These are phyloP conservation scores for Polymixis flavicincta DNA, from an alignment of 2,888 invertebrate genomes.

Conservation along the genomic window DNA sequence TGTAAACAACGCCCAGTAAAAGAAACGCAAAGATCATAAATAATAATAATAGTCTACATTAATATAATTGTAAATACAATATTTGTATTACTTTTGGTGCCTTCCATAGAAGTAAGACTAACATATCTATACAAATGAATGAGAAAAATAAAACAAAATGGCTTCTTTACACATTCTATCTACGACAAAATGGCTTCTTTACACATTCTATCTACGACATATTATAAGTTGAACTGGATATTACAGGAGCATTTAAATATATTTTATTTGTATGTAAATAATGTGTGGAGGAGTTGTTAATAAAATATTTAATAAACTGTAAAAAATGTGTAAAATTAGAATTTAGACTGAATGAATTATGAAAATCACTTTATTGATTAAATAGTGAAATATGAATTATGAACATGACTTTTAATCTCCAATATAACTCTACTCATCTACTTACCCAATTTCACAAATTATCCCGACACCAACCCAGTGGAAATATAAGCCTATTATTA, in stretches of 20 bases:
- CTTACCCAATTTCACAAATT: not conserved
- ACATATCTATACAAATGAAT: slow-evolving; percentile 40
- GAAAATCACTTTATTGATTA: slow-evolving; percentile 38
- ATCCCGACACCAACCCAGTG: not conserved
- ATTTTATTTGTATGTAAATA: slow-evolving; percentile 30
- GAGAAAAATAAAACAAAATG: slow-evolving; percentile 7
- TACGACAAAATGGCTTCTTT: too few species aligned
- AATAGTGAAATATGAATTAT: slow-evolving; percentile 44
- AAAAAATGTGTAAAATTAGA: slow-evolving; percentile 24
- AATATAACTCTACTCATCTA: not conserved
- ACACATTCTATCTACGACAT: too few species aligned
- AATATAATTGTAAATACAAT: slow-evolving; percentile 68
- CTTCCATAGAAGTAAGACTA: slow-evolving; percentile 81
- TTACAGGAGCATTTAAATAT: slow-evolving; percentile 28
- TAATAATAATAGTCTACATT: slow-evolving; percentile 44
- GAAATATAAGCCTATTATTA: not conserved
- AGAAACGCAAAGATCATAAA: slow-evolving; percentile 47
- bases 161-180: not conserved
- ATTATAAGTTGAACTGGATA: slow-evolving; percentile 13
- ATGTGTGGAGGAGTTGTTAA: slow-evolving; percentile 17
- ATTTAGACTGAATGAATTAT: slow-evolving; percentile 52
- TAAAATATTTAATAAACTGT: slow-evolving; percentile 10
- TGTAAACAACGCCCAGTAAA: slow-evolving; percentile 6
- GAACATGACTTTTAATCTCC: slow-evolving; percentile 20
- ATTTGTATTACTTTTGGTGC: slow-evolving; percentile 73